These are phyloP conservation scores for Procambarus clarkii DNA, from an alignment of 1,140 invertebrate genomes.

Conservation along the genomic window DNA sequence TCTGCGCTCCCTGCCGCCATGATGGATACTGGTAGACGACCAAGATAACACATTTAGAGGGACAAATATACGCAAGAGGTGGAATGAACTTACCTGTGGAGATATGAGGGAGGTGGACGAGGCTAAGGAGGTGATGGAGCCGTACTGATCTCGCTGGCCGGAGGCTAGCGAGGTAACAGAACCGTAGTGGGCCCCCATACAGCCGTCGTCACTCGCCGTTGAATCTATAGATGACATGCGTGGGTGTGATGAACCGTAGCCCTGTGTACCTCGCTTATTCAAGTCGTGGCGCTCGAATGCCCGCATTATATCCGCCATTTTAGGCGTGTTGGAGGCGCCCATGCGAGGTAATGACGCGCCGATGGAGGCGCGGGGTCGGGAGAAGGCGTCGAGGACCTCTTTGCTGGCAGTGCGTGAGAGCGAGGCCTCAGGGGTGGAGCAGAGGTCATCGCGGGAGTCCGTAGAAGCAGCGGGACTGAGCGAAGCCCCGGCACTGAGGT, in stretches of 20 bases:
- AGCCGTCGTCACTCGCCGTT: conserved; percentile 78
- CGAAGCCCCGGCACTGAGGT: conserved; percentile 49
- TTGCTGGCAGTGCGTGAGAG: conserved; percentile 71
- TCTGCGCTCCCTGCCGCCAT: too few relatives aligned
- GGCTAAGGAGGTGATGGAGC: conserved; percentile 81
- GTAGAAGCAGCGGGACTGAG: conserved; percentile 65
- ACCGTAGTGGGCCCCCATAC: conserved; percentile 75
- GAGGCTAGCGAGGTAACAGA: conserved; percentile 75
- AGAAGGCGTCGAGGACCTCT: conserved; percentile 73
- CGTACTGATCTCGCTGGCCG: conserved; percentile 78
- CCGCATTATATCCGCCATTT: conserved; percentile 79
- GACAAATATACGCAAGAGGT: too few relatives aligned
- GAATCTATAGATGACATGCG: conserved; percentile 78
- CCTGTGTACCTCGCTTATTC: conserved; percentile 38
- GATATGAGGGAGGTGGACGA: conserved; percentile 82
- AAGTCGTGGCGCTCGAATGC: conserved; percentile 78
- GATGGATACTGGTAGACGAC: too few relatives aligned
- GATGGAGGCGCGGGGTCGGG: conserved; percentile 42
- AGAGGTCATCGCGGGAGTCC: conserved; percentile 69
- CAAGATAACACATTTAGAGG: too few relatives aligned
- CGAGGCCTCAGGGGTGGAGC: conserved; percentile 66
- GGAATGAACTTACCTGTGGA: conserved; percentile 77
- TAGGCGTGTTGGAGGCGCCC: conserved; percentile 64
- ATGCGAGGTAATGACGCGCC: conserved; percentile 53
- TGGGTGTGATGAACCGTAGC: conserved; percentile 73